A percentile compares a stretch with the other conserved stretches of the same genome.
Conservation (phyloP, 1,140 invertebrate genomes). For the Drosophila seguyi region DNA sequence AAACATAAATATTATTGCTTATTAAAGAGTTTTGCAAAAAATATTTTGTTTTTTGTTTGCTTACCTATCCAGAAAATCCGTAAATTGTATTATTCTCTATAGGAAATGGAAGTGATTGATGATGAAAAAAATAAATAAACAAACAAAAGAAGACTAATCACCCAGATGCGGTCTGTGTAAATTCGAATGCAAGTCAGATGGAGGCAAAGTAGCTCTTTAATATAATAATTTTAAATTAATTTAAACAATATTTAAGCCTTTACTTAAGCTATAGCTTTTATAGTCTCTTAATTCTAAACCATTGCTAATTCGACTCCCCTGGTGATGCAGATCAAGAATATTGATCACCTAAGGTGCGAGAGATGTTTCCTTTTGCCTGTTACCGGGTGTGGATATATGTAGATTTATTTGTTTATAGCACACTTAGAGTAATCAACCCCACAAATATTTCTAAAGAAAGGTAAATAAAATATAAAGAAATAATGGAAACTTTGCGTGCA, state of each 20-base stretch:
- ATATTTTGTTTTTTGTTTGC: background rate
- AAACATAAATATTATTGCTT: background rate
- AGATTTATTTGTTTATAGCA: background rate
- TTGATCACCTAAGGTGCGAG: background rate
- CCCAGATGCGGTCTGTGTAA: too few relatives aligned
- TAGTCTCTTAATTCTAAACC: too few relatives aligned
- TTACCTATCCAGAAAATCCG: background rate
- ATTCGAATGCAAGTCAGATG: too few relatives aligned
- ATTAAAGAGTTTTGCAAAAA: background rate
- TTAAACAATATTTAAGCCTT: too few relatives aligned
- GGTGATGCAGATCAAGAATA: background rate
- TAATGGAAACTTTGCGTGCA: constrained; percentile 21
- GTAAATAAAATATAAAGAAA: background rate
- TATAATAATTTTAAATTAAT: too few relatives aligned
- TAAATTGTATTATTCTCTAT: background rate
- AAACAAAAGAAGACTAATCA: background rate
- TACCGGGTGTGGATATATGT: background rate
- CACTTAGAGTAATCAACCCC: background rate
- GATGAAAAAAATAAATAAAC: too few relatives aligned
- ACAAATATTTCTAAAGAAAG: background rate
- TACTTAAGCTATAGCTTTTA: too few relatives aligned
- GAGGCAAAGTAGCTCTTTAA: background rate
- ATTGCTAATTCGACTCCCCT: background rate
- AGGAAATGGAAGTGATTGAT: too few relatives aligned
- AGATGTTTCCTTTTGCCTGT: background rate